Evolutionary conservation across 2,797 vertebrate species (phyloP).

Genomic region (Uromys caudimaculatus): DNA sequence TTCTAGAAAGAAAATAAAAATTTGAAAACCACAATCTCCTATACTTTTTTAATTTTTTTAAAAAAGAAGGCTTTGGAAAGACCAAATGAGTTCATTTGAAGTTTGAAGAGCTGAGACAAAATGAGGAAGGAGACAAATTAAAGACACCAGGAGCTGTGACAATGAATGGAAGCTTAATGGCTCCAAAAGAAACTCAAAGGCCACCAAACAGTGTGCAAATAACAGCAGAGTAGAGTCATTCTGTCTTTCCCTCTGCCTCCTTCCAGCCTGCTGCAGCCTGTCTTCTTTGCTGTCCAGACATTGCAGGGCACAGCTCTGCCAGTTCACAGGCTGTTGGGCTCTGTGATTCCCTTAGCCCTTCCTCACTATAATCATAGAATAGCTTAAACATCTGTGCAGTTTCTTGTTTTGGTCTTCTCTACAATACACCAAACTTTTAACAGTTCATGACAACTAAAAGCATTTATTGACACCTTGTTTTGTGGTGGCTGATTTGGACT

Average conservation of each 20-base stretch:
- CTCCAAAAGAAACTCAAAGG: neutral
- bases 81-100: constrained; percentile 14
- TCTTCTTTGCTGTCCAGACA: neutral
- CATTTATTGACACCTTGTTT: neutral
- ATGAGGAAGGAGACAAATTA: neutral
- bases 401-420: constrained; percentile 16
- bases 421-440: neutral
- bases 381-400: neutral
- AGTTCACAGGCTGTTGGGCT: neutral
- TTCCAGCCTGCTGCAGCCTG: neutral
- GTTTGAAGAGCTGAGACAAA: constrained; percentile 28
- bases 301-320: neutral
- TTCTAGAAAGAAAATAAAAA: constrained; percentile 54
- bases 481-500: constrained; percentile 48
- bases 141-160: neutral
- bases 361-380: neutral
- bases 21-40: neutral
- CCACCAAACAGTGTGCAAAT: neutral
- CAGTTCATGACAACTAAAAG: neutral
- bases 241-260: neutral
- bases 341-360: neutral
- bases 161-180: neutral
- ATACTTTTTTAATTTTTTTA: neutral
- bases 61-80: constrained; percentile 15
- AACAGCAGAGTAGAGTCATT: neutral